phyloP scores from a whole-genome alignment of 2,113 vertebrate genomes.

The Pollimyrus isidori region DNA sequence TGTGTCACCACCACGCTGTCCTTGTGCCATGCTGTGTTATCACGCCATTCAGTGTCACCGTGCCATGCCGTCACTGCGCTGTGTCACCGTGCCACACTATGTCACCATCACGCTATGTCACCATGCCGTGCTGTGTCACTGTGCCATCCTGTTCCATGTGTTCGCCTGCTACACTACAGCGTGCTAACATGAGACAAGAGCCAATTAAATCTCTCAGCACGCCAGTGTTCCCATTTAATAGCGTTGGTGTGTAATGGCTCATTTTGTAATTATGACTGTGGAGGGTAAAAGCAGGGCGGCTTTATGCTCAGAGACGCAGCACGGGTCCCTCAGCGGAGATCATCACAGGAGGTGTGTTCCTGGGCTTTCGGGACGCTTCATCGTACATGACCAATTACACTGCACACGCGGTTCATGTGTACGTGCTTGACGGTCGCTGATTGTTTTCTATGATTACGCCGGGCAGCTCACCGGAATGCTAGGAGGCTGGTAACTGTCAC shows the following conservation, averaged over 20 bases:
- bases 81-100: neutral
- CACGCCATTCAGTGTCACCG: neutral
- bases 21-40: neutral
- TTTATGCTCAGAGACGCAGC: neutral
- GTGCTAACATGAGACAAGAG: neutral
- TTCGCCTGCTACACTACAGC: neutral
- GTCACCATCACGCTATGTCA: neutral
- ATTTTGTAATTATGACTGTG: neutral
- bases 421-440: neutral
- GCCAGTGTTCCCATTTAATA: neutral
- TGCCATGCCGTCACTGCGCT: neutral
- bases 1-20: neutral
- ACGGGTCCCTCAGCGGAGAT: neutral
- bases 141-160: neutral
- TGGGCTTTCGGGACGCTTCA: neutral
- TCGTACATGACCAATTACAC: neutral
- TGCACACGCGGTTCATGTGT: neutral
- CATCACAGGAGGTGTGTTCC: neutral
- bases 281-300: neutral
- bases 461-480: neutral
- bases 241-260: neutral
- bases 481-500: neutral
- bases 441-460: neutral
- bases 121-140: neutral
- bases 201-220: constrained; percentile 9